A percentile compares a stretch with the other conserved stretches of the same genome.
Evolutionary conservation across 2,888 invertebrate genomes (phyloP).

Genomic region (Eueremaeus valkanovi): DNA sequence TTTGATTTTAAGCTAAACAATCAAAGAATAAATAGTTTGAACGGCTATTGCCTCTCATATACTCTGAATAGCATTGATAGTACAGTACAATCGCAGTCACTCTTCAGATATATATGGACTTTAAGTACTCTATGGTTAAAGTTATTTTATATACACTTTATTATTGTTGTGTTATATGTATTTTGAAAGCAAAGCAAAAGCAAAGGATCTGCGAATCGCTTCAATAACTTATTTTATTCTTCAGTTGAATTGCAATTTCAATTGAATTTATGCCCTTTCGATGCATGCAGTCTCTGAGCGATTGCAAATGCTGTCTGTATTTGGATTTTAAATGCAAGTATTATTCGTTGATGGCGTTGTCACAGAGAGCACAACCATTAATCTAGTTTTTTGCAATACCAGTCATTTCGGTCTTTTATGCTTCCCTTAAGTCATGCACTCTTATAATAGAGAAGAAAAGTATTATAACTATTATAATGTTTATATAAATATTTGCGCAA

Average conservation of each 20-base stretch:
- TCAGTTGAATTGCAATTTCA: conserved; percentile 9
- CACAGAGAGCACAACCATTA: conserved; percentile 23
- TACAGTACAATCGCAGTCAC: too few species aligned
- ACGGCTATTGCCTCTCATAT: too few species aligned
- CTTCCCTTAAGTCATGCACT: conserved; percentile 18
- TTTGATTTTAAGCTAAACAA: too few species aligned
- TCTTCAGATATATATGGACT: too few species aligned
- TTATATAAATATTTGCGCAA: conserved; percentile 34
- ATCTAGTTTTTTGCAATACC: conserved; percentile 26
- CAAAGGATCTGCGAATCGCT: neutral
- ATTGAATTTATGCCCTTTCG: conserved; percentile 23
- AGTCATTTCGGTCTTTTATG: conserved; percentile 22
- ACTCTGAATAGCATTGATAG: too few species aligned
- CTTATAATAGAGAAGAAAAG: conserved; percentile 9
- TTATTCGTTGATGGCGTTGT: conserved; percentile 26
- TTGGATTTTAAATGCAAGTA: conserved; percentile 25
- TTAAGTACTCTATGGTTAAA: too few species aligned
- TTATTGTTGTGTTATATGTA: too few species aligned
- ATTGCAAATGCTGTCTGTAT: neutral
- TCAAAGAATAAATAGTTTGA: too few species aligned
- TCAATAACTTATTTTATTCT: conserved; percentile 23
- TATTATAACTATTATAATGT: conserved; percentile 10
- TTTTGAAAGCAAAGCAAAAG: neutral
- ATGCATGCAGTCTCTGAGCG: neutral
- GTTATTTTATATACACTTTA: too few species aligned